Base-by-base conservation (phyloP, 2,113 vertebrate genomes). In the Puntigrus tetrazona region DNA sequence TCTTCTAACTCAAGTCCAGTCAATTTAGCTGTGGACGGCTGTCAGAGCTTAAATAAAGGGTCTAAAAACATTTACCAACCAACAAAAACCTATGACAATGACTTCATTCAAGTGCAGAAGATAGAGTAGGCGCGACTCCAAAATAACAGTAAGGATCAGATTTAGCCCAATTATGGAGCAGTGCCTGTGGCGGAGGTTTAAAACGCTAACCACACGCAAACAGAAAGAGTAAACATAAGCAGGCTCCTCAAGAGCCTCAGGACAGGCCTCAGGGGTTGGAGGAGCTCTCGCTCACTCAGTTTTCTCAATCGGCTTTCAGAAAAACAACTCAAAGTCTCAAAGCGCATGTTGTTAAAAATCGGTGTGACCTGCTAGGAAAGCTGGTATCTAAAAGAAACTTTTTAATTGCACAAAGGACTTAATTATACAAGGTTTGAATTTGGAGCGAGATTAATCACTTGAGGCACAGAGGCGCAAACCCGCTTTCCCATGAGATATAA, bases 101-200 rank as follows among this genome's bases (percentile, higher is more conserved):
- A 31, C 59, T 13, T 43, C 25, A 80, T 61, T 80, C 18, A 67
- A 31, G 41, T 1, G 10, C 18, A 80, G 25, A 13, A 38, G 22
- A 63, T 5, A 25, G 52, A 78, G 52, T 59, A 59, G 75, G 52
- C 34, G 25, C 61, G 36, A 29, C 41, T 80, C 41, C 78, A 34
- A 80, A 47, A 67, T 47, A 80, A 50, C 27, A 41, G 57, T 4
- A 31, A 63, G 41, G 59, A 80, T 67, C 78, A 8, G 59, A 80
- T 80, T 80, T 80, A 80, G 78, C 59, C 31, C 43, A 80, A 80
- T 80, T 65, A 80, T 67, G 80, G 63, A 82, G 80, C 47, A 55
- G n/a, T 55, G 65, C 80, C 80, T 82, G 63, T 82, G 65, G 80
- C 18, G 7, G 52, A 52, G 31, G 80, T 82, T 82, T 79, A 45